Conservation (phyloP, 2,113 vertebrate species). For the Pipa parva region DNA sequence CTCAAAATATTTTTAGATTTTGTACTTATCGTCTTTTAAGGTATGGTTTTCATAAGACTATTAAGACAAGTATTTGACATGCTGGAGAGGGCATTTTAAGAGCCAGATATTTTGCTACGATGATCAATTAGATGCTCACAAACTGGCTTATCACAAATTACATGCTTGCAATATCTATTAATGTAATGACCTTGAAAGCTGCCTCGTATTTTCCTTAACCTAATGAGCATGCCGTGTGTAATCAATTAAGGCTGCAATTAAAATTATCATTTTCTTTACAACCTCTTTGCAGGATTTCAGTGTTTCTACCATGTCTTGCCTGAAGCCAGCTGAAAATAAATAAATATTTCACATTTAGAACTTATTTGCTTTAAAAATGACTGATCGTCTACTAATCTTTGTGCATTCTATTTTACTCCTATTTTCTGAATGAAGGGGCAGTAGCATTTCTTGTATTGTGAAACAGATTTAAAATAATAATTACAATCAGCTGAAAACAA, state of each 20-base stretch:
- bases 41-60: neutral
- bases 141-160: constrained; percentile 61
- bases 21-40: neutral
- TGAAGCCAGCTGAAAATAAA: too few relatives aligned
- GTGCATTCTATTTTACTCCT: too few relatives aligned
- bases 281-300: constrained; percentile 47
- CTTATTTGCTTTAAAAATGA: constrained; percentile 17
- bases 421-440: too few relatives aligned
- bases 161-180: constrained; percentile 59
- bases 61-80: neutral
- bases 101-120: constrained; percentile 54
- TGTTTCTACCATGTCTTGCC: constrained; percentile 46
- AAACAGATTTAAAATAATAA: too few relatives aligned
- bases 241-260: constrained; percentile 71
- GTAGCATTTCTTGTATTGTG: too few relatives aligned
- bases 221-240: constrained; percentile 62
- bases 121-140: constrained; percentile 61
- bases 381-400: neutral
- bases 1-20: neutral
- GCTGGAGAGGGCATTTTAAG: constrained; percentile 55
- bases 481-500: too few relatives aligned
- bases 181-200: constrained; percentile 68
- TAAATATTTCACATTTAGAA: neutral
- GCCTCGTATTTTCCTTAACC: constrained; percentile 62
- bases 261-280: constrained; percentile 65